Base-by-base conservation (phyloP, 2,888 invertebrate genomes). In the Cantharis lateralis region DNA sequence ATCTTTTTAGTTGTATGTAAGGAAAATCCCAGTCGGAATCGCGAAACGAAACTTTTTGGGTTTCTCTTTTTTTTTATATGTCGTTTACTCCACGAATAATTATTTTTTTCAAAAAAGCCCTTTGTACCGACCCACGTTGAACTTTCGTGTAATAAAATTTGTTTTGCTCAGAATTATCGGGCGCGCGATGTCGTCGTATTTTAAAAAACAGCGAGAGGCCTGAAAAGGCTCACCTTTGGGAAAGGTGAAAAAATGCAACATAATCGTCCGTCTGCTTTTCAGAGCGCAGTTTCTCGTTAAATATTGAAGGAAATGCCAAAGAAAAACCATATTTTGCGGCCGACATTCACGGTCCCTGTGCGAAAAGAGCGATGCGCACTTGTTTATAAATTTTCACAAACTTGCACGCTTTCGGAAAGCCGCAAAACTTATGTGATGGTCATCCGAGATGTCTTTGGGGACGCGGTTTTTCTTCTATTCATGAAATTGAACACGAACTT, bases 311-410 rank as follows among this genome's bases (percentile, higher is more conserved):
- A 70, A 76, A 73, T 78, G 73, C 73, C 75, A 66, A 48, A 48
- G 26, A 72, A 79, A 74, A 74, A 74, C 73, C 78, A 78, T 79
- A 79, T 80, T 79, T 79, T 74, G 71, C 71, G 69, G 61, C 63
- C 28, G 78, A 80, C 79, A 74, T 75, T 78, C 77, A 79, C 69
- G 76, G 75, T 66, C 76, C 81, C 81, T 79, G 62, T 72, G 80
- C 78, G 81, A 69, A 66, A 66, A 66, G 76, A 75, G n/a, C 77
- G 73, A 78, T 66, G 66, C 32, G 66, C 16, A 28, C 76, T 76
- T 76, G 79, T 77, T 80, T 80, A 81, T 81, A 80, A 81, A 81
- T 80, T 81, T 80, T 68, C 79, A 70, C 76, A 69, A 48, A 72
- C 74, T 62, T 72, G 71, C 74, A 66, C 64, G 64, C 63, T 48